Percentiles rank a stretch among this genome's conserved stretches.
phyloP scores from a whole-genome alignment of 2,888 invertebrate species.

The Embidobia sp. region DNA sequence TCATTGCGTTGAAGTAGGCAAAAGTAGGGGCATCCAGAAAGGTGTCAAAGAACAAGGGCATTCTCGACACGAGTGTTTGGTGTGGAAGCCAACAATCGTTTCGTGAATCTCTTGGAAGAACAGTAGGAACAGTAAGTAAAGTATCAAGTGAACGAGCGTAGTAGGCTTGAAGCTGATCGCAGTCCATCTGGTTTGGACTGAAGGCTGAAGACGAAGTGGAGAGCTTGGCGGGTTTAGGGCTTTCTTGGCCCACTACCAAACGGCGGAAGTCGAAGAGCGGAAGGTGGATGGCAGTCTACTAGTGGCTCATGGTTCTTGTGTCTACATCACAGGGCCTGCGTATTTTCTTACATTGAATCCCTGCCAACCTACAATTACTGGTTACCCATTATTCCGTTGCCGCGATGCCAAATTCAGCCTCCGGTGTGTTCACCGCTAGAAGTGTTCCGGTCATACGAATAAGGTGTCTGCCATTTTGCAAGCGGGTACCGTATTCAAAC shows the following conservation, averaged over 20 bases:
- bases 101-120: constrained; percentile 43
- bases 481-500: constrained; percentile 4
- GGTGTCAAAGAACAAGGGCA: constrained; percentile 42
- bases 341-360: constrained; percentile 82
- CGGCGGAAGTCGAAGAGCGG: constrained; percentile 69
- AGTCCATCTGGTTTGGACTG: constrained; percentile 76
- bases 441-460: constrained; percentile 71
- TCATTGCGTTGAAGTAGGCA: no score
- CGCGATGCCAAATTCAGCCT: constrained; percentile 75
- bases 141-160: constrained; percentile 72
- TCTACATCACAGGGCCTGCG: constrained; percentile 75
- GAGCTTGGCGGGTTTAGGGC: constrained; percentile 75
- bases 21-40: constrained; percentile 20
- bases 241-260: constrained; percentile 80
- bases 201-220: constrained; percentile 71
- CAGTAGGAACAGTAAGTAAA: constrained; percentile 59
- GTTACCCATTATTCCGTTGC: constrained; percentile 78
- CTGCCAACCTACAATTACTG: constrained; percentile 82
- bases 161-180: constrained; percentile 67
- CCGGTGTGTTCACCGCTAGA: constrained; percentile 62
- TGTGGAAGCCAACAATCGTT: constrained; percentile 38
- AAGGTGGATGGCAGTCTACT: constrained; percentile 66
- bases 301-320: constrained; percentile 73
- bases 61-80: constrained; percentile 53
- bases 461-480: constrained; percentile 64